Percentiles rank a stretch among this genome's conserved stretches.
Conservation (phyloP, 1,140 invertebrate species). For the Leptinotarsa undecemlineata region DNA sequence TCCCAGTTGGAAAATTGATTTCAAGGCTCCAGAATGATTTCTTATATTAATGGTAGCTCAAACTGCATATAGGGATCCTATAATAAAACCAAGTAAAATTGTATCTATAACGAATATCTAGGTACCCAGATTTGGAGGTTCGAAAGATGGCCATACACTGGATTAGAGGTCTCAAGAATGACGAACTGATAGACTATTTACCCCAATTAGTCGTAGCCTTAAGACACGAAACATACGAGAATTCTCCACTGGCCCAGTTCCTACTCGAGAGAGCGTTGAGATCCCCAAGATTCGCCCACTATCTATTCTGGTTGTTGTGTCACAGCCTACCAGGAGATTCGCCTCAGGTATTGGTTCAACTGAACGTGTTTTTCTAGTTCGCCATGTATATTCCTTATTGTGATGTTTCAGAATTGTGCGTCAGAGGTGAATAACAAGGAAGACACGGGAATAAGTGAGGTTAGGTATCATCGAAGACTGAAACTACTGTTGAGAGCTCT, state of each 20-base stretch:
- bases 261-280: slow-evolving; percentile 82
- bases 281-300: slow-evolving; percentile 89
- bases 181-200: slow-evolving; percentile 88
- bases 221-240: slow-evolving; percentile 92
- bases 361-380: not conserved
- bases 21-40: not conserved
- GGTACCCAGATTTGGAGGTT: slow-evolving; percentile 89
- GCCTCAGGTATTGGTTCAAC: slow-evolving; percentile 61
- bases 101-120: slow-evolving; percentile 48
- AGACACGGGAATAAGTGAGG: slow-evolving; percentile 62
- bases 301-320: slow-evolving; percentile 91
- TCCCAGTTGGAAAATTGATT: no score
- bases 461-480: slow-evolving; percentile 76
- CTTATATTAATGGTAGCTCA: not conserved
- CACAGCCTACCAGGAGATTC: slow-evolving; percentile 74
- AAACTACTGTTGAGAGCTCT: slow-evolving; percentile 86
- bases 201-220: slow-evolving; percentile 93
- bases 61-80: no score
- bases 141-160: slow-evolving; percentile 81
- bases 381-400: not conserved
- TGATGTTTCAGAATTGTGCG: slow-evolving; percentile 40
- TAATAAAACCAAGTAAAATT: no score
- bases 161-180: slow-evolving; percentile 77
- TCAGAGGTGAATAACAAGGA: slow-evolving; percentile 43
- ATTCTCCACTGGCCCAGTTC: slow-evolving; percentile 80